Evolutionary conservation across 2,113 vertebrate genomes (phyloP).

Genomic region (Siphamia tubifer): DNA sequence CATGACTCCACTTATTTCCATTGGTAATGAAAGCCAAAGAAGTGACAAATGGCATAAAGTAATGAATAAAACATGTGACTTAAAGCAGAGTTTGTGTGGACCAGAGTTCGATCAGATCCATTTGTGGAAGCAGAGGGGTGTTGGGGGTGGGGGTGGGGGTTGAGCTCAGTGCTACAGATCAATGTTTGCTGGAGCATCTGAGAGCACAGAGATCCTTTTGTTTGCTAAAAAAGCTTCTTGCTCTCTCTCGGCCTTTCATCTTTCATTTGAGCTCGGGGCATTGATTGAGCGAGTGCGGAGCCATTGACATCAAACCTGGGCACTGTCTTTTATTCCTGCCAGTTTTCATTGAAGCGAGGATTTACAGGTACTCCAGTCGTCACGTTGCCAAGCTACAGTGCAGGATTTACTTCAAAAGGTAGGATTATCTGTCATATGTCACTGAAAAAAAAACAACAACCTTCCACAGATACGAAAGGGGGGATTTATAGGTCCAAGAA

Average conservation of each 20-base stretch:
- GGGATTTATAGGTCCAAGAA: not conserved
- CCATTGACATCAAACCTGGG: constrained; percentile 58
- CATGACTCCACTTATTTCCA: no score
- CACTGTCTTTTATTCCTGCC: constrained; percentile 39
- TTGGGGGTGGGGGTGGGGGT: no score
- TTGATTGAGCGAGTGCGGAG: constrained; percentile 48
- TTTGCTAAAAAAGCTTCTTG: constrained; percentile 23
- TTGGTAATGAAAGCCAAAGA: not conserved
- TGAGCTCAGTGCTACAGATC: constrained; percentile 33
- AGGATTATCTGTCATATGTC: constrained; percentile 21
- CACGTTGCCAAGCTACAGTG: constrained; percentile 16
- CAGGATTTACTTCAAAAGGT: constrained; percentile 28
- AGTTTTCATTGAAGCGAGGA: constrained; percentile 12
- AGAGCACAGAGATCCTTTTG: constrained; percentile 43
- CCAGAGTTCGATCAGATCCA: constrained; percentile 38
- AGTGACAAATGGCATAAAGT: not conserved
- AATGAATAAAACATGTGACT: constrained; percentile 52
- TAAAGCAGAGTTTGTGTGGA: constrained; percentile 12
- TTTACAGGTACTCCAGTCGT: constrained; percentile 19
- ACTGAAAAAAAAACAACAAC: no score
- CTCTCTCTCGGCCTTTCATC: constrained; percentile 51
- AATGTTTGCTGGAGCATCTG: constrained; percentile 43
- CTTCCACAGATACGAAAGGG: constrained; percentile 11
- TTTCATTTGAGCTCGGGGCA: constrained; percentile 34
- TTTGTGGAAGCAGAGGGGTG: constrained; percentile 23